Percentiles rank a stretch among this genome's conserved stretches.
These are phyloP conservation scores for Dryobotodes eremita DNA, from an alignment of 2,888 invertebrate genomes.

Conservation along the genomic window DNA sequence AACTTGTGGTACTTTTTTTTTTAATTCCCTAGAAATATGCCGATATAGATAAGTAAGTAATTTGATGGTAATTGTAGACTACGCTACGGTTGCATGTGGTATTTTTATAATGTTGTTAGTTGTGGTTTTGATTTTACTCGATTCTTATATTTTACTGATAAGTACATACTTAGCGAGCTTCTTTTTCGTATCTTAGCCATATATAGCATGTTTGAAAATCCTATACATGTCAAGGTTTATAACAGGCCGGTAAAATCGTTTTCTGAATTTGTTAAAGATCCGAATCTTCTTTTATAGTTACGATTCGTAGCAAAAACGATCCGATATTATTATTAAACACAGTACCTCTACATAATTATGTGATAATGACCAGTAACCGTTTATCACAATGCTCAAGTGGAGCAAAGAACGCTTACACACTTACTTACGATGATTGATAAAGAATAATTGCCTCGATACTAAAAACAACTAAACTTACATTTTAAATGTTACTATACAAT, in stretches of 20 bases:
- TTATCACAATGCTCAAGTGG: slow-evolving; percentile 2
- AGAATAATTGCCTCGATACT: slow-evolving; percentile 29
- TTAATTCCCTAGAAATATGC: slow-evolving; percentile 56
- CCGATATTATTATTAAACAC: too few species aligned
- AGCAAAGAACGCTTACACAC: background rate
- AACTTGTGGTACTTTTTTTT: slow-evolving; percentile 74
- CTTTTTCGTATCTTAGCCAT: too few species aligned
- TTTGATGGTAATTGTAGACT: slow-evolving; percentile 53
- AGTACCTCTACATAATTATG: background rate
- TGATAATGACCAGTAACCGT: background rate
- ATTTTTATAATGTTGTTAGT: background rate
- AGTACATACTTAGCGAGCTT: too few species aligned
- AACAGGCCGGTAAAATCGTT: too few species aligned
- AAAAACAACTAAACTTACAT: slow-evolving; percentile 30
- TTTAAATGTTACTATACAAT: slow-evolving; percentile 34
- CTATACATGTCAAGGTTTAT: too few species aligned
- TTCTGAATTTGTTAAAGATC: too few species aligned
- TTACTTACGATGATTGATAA: slow-evolving; percentile 22
- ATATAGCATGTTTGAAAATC: too few species aligned
- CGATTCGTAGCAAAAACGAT: too few species aligned
- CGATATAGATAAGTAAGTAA: slow-evolving; percentile 57
- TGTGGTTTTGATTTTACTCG: background rate
- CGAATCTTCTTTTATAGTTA: too few species aligned
- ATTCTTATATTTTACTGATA: background rate
- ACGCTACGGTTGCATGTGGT: slow-evolving; percentile 1